Conservation (phyloP, 2,797 vertebrate species). For the Rhabdophis nuchalis region DNA sequence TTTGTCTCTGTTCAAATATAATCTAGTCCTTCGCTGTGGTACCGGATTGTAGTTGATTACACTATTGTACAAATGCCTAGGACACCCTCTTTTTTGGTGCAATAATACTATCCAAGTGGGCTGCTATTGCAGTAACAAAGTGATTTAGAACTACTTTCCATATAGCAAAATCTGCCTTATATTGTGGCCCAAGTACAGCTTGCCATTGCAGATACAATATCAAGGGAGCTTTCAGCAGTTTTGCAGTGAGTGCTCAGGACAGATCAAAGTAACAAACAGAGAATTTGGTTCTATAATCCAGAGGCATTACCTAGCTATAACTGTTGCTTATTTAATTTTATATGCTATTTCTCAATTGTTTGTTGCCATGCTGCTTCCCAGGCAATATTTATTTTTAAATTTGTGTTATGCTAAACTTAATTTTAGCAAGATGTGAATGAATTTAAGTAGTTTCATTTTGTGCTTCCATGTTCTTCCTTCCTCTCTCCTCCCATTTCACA, state of each 20-base stretch:
- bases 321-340: neutral
- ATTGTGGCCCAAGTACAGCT: neutral
- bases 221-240: neutral
- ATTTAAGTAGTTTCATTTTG: neutral
- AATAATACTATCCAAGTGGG: neutral
- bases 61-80: neutral
- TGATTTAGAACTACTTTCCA: neutral
- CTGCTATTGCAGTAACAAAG: too few species aligned
- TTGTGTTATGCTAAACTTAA: neutral
- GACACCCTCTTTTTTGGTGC: neutral
- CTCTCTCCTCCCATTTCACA: neutral
- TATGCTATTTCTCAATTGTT: neutral
- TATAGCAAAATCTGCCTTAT: neutral
- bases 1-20: neutral
- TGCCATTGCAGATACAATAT: neutral
- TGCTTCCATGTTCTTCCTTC: neutral
- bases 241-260: neutral
- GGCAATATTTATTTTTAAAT: neutral
- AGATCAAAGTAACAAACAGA: neutral
- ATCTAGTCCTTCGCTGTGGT: neutral
- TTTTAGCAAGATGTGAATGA: neutral
- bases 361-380: neutral
- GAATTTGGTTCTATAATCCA: neutral
- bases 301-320: neutral
- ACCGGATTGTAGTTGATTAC: neutral